Evolutionary conservation across 1,140 invertebrate genomes (phyloP), one percentile per base, ranked within the genome.

Genomic region (Lepidurus couesii): DNA sequence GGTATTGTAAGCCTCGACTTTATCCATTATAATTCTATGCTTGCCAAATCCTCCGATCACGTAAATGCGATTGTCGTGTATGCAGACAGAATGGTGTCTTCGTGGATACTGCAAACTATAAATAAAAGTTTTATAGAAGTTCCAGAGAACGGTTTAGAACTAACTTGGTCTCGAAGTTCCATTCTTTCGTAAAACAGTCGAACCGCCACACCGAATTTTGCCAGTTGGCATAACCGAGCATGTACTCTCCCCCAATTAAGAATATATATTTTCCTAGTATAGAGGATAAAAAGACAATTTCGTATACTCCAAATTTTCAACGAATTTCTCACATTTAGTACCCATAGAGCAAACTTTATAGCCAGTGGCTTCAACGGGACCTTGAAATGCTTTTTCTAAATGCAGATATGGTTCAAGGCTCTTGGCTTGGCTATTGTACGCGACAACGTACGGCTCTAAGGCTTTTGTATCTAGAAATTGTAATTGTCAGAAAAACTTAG

Each of bases 11-110:
- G 77, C 80, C 5, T 81, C 80, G 26, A 84, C 81, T 44, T 77
- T 73, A 75, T 81, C 78, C 24, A 81, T 75, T 34, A 83, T 81
- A 26, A 84, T 82, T 74, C 83, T 79, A 75, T 81, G 80, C 44
- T 79, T 80, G n/a, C 83, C 82, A 78, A 83, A 81, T 2, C 83
- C 83, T 11, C 83, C 83, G 65, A 84, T 83, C 1, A 84, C 75
- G 53, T 82, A 83, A 16, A 84, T 81, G 73, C 81, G 65, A 76
- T 83, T 79, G 16, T 80, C 81, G 10, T 82, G 24, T 24, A 79
- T 78, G 43, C 81, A 81, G 10, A 82, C 77, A 13, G 82, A 81
- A 47, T 84, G 83, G 73, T 84, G 82, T 53, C 83, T 75, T 75
- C 82, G 73, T 21, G 82, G 81, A 42, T 76, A 77, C 21, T 76